Evolutionary conservation across 53 echinoderm and acorn worm species (phyloP), one percentile per base, ranked within the genome.

Genomic region (Henricia sp.): DNA sequence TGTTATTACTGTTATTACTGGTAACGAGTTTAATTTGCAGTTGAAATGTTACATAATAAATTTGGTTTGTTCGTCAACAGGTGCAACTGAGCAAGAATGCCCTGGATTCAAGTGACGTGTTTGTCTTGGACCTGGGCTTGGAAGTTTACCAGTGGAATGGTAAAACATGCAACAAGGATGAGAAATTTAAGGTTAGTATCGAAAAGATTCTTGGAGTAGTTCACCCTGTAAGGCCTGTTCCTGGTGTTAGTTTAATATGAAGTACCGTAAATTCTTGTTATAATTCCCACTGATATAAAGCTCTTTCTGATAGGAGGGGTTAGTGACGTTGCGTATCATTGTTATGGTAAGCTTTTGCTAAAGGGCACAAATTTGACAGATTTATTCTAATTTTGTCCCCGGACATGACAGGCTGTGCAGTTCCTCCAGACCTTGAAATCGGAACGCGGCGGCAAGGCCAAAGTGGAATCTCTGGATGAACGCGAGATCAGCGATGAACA

Each of bases 91-190:
- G 21, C n/a, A 89, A 46, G 74, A 25, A 72, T 4, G 23, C 46
- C 2, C 43, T 89, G 0, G 59, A 89, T 72, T 84, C 84, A 0
- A 20, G 42, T 0, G 93, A 92, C 68, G 93, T 92, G 23, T 92
- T 89, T 54, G 86, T 92, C 52, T 70, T 92, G 64, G 93, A 92
- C 44, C 52, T 74, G 27, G 93, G 93, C 14, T 71, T 70, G 35
- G 83, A 85, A 50, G 33, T 89, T 23, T 92, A 58, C 44, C 86
- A 90, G 66, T 92, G 89, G 86, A 86, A 74, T n/a, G 93, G 93
- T 0, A 14, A 12, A 0, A 56, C 38, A 1, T 71, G 72, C 46
- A 86, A 87, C 70, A 72, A 70, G 29, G 93, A 89, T 57, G 93
- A 92, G 67, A 92, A 92, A 44, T 87, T 78, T 41, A 87, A 66